Conservation (phyloP, 2,797 vertebrate species). For the Takifugu rubripes region DNA sequence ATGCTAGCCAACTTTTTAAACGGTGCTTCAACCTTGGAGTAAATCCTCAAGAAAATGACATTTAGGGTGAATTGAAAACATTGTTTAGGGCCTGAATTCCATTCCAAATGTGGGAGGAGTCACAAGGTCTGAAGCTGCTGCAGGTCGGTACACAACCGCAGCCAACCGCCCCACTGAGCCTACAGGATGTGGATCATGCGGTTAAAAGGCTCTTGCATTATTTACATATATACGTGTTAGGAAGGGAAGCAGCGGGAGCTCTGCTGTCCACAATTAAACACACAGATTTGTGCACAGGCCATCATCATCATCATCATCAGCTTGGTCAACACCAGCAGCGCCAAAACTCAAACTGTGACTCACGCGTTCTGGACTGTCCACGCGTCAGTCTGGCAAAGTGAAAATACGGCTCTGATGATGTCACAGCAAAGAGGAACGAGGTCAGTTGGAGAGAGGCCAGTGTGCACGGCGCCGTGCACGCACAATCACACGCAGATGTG, state of each 20-base stretch:
- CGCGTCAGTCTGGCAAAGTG: constrained; percentile 62
- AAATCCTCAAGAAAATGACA: no score
- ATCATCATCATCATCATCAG: constrained; percentile 9
- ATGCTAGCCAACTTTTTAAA: no score
- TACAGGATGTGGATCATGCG: constrained; percentile 12
- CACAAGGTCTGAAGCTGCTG: no score
- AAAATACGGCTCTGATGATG: constrained; percentile 66
- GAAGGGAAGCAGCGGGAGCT: constrained; percentile 7
- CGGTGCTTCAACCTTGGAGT: no score
- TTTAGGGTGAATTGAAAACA: no score
- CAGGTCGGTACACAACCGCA: background rate
- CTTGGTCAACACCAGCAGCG: constrained; percentile 14
- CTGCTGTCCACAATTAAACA: constrained; percentile 18
- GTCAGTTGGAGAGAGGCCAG: constrained; percentile 59
- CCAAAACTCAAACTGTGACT: constrained; percentile 50
- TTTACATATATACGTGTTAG: background rate
- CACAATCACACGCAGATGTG: constrained; percentile 10
- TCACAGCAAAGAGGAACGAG: constrained; percentile 69
- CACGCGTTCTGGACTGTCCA: constrained; percentile 71
- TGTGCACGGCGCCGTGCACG: background rate
- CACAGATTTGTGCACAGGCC: constrained; percentile 7
- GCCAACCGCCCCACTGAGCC: background rate
- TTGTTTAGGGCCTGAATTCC: no score
- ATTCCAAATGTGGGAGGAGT: no score
- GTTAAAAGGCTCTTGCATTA: background rate